These are phyloP conservation scores for Paramuricea clavata DNA, from an alignment of 92 coral and sea anemone genomes.

Conservation along the genomic window DNA sequence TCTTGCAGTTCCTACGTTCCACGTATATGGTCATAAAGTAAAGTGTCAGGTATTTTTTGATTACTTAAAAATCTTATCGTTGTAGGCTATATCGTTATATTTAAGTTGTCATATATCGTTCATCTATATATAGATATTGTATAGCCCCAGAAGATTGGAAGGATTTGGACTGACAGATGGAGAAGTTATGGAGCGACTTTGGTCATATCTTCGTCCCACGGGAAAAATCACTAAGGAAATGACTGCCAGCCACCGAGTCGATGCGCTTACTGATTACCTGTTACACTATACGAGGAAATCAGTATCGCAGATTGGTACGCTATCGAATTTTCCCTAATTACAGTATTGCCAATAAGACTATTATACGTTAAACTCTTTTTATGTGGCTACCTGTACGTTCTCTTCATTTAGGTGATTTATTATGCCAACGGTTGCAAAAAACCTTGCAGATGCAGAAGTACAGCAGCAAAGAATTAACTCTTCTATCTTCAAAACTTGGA, in stretches of 20 bases:
- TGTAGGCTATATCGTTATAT: too few relatives aligned
- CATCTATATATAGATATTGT: neutral
- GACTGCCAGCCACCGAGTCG: slow-evolving; percentile 32
- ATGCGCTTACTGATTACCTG: slow-evolving; percentile 19
- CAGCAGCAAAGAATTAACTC: neutral
- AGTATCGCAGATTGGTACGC: slow-evolving; percentile 5
- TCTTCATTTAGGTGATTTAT: slow-evolving; percentile 5
- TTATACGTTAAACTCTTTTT: too few relatives aligned
- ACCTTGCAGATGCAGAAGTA: slow-evolving; percentile 14
- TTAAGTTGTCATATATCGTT: too few relatives aligned
- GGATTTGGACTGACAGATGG: slow-evolving; percentile 29
- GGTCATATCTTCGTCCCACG: slow-evolving; percentile 22
- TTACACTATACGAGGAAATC: slow-evolving; percentile 18
- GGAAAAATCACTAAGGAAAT: slow-evolving; percentile 32
- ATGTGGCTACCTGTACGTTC: too few relatives aligned
- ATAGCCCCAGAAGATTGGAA: neutral
- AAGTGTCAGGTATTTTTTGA: slow-evolving; percentile 52
- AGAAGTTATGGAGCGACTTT: slow-evolving; percentile 22
- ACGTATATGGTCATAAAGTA: slow-evolving; percentile 71
- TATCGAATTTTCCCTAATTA: too few relatives aligned
- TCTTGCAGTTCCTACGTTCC: slow-evolving; percentile 65
- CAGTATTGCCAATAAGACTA: too few relatives aligned
- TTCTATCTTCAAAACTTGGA: slow-evolving; percentile 14
- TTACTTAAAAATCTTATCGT: neutral
- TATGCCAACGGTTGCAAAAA: slow-evolving; percentile 18